Base-by-base conservation (phyloP, 2,888 invertebrate genomes). In the Synanthedon andrenaeformis region DNA sequence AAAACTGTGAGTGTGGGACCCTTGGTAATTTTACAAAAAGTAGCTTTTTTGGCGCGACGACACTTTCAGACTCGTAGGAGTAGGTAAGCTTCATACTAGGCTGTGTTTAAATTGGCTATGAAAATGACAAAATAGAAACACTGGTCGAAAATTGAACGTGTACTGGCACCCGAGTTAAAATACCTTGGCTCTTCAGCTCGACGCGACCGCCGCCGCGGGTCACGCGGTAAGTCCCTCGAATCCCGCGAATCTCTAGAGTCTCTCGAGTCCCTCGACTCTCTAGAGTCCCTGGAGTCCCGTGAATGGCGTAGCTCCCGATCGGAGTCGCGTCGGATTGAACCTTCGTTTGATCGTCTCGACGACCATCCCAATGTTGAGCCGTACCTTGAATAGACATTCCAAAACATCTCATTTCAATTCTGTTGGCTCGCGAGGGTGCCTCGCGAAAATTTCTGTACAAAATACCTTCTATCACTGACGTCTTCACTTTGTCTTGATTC, bases 401-500 rank as follows among this genome's bases (percentile, higher is more conserved):
- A 10, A 35, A 35, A 35, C 35, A 35, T 35, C 35, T 8, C 35
- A 23, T 23, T 23, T 23, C 5, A 23, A 23, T 23, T 23, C 23
- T 5, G 23, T 23, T 23, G 23, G 23, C 23, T 23, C 23, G 23
- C 23, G 23, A 23, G 5, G 5, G 5, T 23, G 5, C 5, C 23
- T 23, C 4, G 23, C 5, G 1, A 23, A 23, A 23, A 5, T 23
- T 5, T 23, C 23, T 5, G 23, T 23, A 23, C 23, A 23, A 45
- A n/a, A 52, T 61, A 82, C 82, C 81, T 77, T 62, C 84, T 74
- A 23, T 80, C 77, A 53, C 60, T 68, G 54, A 77, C 61, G 68
- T 91, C 90, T 56, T 91, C 90, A 56, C 79, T 87, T 62, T 91
- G 92, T 87, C 92, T 91, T 12, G 91, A 85, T 61, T 91, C 87